Evolutionary conservation across 2,113 vertebrate species (phyloP), one percentile per base, ranked within the genome.

Genomic region (Scomber colias): DNA sequence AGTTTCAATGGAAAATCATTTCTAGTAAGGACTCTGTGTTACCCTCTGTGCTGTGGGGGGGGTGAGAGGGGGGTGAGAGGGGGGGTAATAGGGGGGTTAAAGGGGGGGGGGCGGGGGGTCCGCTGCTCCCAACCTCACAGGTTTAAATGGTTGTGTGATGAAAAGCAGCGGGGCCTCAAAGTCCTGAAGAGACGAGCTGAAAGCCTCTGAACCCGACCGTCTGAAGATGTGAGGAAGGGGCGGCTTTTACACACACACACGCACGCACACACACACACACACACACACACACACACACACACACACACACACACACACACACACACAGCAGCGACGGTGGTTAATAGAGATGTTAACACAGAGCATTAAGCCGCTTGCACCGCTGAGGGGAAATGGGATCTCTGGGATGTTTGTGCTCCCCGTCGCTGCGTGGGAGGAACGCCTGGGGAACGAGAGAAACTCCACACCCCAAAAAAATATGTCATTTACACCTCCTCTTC

Each of bases 321-420:
- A 2, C 57, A 10, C 24, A 27, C 24, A 27, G 2, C 24, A 27
- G 24, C 24, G 24, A 27, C 24, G 24, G 24, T 27, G 24, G 7
- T 17, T 76, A 69, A 76, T 35, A 15, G 53, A 79, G 85, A 77
- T 14, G 64, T 81, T 65, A 80, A 70, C 77, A 64, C 31, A 57
- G 15, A 67, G 75, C 59, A 59, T 65, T 55, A 51, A 27, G 67
- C 5, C 0, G 73, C 63, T 5, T 5, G 44, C 12, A 21, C 40
- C 13, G 24, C 50, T 65, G 61, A 27, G 24, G 24, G 48, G 57
- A 17, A 51, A 40, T 12, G 40, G 13, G 24, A 27, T 59, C 54
- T 67, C n/a, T 59, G 63, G 10, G 24, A 27, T 35, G 40, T 56
- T 5, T 6, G 30, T 27, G 19, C 12, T 10, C 45, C 70, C 24